Evolutionary conservation across 2,797 vertebrate genomes (phyloP).

Genomic region (Aselliscus stoliczkanus): DNA sequence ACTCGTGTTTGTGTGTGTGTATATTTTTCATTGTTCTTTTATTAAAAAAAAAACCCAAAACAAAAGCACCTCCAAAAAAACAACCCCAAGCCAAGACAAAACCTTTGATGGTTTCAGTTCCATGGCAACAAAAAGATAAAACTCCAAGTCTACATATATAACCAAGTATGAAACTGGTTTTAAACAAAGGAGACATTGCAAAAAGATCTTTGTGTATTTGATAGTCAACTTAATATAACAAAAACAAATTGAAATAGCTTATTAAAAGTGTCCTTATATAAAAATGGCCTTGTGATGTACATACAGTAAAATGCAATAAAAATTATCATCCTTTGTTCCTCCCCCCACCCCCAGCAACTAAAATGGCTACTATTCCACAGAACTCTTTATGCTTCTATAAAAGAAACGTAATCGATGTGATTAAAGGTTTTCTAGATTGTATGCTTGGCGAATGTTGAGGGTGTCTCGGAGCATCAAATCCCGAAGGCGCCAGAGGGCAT

Average conservation of each 20-base stretch:
- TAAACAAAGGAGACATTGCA: constrained; percentile 85
- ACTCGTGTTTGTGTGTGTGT: constrained; percentile 52
- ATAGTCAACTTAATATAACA: constrained; percentile 87
- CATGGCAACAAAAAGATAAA: constrained; percentile 83
- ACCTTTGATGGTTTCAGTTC: constrained; percentile 79
- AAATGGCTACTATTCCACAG: constrained; percentile 82
- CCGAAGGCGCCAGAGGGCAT: constrained; percentile 96
- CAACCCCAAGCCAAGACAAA: constrained; percentile 64
- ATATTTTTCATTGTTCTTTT: constrained; percentile 69
- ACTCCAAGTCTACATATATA: constrained; percentile 79
- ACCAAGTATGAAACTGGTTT: constrained; percentile 83
- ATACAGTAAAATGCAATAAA: constrained; percentile 89
- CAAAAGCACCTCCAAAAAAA: neutral
- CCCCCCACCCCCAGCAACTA: constrained; percentile 80
- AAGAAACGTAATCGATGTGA: constrained; percentile 63
- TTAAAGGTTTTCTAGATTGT: constrained; percentile 90
- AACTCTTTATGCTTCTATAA: constrained; percentile 75
- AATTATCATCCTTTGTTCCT: constrained; percentile 81
- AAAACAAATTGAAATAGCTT: constrained; percentile 86
- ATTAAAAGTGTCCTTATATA: constrained; percentile 90
- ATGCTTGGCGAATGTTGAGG: constrained; percentile 93
- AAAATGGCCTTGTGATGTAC: constrained; percentile 88
- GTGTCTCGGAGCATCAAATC: constrained; percentile 98
- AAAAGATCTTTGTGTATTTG: constrained; percentile 84
- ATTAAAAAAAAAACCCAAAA: constrained; percentile 72